Conservation (phyloP, 2,113 vertebrate genomes). For the Gopherus evgoodei region DNA sequence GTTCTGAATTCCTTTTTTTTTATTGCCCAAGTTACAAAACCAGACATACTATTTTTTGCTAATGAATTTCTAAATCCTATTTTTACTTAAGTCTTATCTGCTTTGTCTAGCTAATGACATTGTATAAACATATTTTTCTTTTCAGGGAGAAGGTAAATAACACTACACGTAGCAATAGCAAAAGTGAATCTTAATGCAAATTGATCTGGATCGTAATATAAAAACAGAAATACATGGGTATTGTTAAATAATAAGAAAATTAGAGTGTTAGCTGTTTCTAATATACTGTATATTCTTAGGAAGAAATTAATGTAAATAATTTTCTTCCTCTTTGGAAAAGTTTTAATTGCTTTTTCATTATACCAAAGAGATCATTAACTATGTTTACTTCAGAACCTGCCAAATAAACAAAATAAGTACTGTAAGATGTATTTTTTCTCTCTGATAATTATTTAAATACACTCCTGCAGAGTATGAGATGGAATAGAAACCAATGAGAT, state of each 20-base stretch:
- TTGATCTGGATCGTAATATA: background rate
- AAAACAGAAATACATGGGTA: background rate
- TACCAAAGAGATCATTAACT: background rate
- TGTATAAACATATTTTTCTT: background rate
- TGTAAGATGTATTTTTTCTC: background rate
- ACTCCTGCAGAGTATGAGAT: background rate
- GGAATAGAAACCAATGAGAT: background rate
- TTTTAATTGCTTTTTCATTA: background rate
- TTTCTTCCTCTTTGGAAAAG: conserved; percentile 33
- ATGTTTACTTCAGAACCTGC: background rate
- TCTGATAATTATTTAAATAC: background rate
- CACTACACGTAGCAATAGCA: background rate
- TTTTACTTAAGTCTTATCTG: conserved; percentile 3
- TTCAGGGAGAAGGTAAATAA: conserved; percentile 8
- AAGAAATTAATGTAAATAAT: conserved; percentile 13
- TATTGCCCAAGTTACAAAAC: background rate
- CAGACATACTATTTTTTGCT: background rate
- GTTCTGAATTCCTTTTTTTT: conserved; percentile 18
- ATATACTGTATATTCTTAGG: background rate
- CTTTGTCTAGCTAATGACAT: conserved; percentile 30
- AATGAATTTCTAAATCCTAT: background rate
- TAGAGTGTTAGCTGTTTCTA: background rate
- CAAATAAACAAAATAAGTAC: background rate
- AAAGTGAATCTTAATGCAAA: background rate
- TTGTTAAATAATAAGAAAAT: background rate